Conservation (phyloP, 2,113 vertebrate genomes). For the Myrmophylax atrothorax region DNA sequence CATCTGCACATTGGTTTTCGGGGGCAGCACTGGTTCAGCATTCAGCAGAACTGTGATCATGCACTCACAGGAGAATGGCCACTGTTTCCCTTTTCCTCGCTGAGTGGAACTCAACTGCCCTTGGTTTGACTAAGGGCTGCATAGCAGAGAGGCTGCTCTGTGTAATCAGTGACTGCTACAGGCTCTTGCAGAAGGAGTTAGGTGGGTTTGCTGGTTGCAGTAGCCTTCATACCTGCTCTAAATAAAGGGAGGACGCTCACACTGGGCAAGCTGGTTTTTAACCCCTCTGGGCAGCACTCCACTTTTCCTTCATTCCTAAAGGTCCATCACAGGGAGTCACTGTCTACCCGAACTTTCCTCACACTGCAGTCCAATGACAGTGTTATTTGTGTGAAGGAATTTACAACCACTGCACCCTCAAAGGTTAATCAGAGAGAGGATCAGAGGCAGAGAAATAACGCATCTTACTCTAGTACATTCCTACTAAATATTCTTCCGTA, state of each 20-base stretch:
- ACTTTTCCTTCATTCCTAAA: neutral
- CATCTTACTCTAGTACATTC: neutral
- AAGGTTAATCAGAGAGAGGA: neutral
- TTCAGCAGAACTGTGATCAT: neutral
- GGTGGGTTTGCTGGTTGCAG: rapidly evolving
- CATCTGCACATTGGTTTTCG: neutral
- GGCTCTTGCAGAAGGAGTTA: neutral
- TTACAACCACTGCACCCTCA: neutral
- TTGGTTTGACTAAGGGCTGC: neutral
- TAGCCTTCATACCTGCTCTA: neutral
- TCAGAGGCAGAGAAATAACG: neutral
- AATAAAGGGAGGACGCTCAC: neutral
- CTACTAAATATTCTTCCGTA: neutral
- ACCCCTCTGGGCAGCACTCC: neutral
- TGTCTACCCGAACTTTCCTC: neutral
- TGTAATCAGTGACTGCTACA: neutral
- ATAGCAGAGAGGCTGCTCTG: rapidly evolving
- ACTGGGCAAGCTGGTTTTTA: neutral
- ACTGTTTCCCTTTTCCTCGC: neutral
- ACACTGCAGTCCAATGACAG: neutral
- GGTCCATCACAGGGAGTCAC: neutral
- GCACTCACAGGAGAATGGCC: neutral
- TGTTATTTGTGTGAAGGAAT: neutral
- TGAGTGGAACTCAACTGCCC: neutral
- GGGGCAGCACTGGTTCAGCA: neutral